Evolutionary conservation across 2,888 invertebrate genomes (phyloP).

Genomic region (Drosophila tanythrix): DNA sequence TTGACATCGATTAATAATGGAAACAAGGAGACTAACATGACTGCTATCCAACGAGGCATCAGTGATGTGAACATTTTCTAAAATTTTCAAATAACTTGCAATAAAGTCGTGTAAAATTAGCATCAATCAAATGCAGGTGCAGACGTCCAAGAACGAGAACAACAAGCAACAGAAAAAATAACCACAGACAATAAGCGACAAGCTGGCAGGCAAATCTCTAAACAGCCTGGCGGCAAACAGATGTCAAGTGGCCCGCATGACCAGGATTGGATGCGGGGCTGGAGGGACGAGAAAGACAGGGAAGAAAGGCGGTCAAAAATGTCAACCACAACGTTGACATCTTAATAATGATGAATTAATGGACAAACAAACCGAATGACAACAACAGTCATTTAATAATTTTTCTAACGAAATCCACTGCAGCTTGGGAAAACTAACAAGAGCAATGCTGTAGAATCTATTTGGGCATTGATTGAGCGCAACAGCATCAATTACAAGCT

Average conservation of each 20-base stretch:
- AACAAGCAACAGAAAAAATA: conserved; percentile 19
- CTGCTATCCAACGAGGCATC: conserved; percentile 46
- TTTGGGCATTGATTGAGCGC: conserved; percentile 76
- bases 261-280: conserved; percentile 19
- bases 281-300: conserved; percentile 8
- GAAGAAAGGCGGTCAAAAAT: conserved; percentile 61
- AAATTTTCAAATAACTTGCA: conserved; percentile 63
- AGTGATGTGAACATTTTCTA: conserved; percentile 43
- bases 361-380: conserved; percentile 75
- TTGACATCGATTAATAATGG: conserved; percentile 55
- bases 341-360: conserved; percentile 84
- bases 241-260: conserved; percentile 80
- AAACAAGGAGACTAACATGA: conserved; percentile 8
- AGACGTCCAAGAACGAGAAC: conserved; percentile 33
- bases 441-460: conserved; percentile 45
- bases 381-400: conserved; percentile 69
- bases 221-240: conserved; percentile 63
- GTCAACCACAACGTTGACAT: conserved; percentile 82
- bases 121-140: conserved; percentile 80
- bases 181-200: conserved; percentile 13
- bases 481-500: conserved; percentile 71
- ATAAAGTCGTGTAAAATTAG: conserved; percentile 76
- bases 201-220: conserved; percentile 52
- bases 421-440: conserved; percentile 57
- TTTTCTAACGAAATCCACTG: conserved; percentile 62